Evolutionary conservation across 2,888 invertebrate genomes (phyloP).

Genomic region (Litoditis marina): DNA sequence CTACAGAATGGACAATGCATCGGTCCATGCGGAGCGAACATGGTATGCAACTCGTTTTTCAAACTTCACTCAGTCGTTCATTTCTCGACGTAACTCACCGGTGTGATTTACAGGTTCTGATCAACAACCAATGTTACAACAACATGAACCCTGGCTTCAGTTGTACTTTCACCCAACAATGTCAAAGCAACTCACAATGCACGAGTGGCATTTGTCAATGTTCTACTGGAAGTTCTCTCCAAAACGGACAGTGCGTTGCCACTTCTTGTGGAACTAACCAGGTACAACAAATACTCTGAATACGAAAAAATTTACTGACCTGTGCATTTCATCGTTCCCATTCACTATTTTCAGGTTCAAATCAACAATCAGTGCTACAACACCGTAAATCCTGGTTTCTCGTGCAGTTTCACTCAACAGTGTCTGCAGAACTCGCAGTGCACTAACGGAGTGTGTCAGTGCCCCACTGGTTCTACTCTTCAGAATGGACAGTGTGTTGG

Average conservation of each 20-base stretch:
- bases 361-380: not conserved
- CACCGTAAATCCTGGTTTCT: not conserved
- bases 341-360: not conserved
- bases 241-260: not conserved
- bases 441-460: constrained; percentile 4
- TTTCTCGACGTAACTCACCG: too few relatives aligned
- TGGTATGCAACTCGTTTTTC: too few relatives aligned
- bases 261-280: not conserved
- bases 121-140: constrained; percentile 10
- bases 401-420: constrained; percentile 4
- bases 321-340: too few relatives aligned
- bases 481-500: too few relatives aligned
- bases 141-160: not conserved
- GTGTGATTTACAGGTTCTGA: not conserved
- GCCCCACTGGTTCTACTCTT: not conserved
- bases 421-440: constrained; percentile 9
- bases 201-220: not conserved
- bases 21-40: not conserved
- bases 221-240: not conserved
- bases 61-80: too few relatives aligned
- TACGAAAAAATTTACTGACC: not conserved
- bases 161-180: constrained; percentile 4
- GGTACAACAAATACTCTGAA: too few relatives aligned
- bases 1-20: constrained; percentile 4
- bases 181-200: constrained; percentile 6